Evolutionary conservation across 2,888 invertebrate species (phyloP).

Genomic region (Aquatica leii): DNA sequence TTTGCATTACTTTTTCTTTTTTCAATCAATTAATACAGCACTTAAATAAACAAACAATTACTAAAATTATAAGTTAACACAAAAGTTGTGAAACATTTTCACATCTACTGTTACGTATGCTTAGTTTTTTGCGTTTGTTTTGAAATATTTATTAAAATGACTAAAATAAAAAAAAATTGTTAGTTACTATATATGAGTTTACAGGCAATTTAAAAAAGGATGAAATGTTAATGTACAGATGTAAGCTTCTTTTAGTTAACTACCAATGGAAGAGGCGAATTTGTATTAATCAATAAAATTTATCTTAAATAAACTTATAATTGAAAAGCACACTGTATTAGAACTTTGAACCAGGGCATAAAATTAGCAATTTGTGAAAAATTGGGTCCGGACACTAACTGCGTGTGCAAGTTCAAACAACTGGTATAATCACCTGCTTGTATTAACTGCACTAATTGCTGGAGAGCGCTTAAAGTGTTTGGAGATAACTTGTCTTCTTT

Average conservation of each 20-base stretch:
- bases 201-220: conserved; percentile 1
- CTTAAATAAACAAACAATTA: too few species aligned
- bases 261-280: conserved; percentile 12
- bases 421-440: conserved; percentile 75
- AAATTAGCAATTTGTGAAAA: conserved; percentile 91
- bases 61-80: too few species aligned
- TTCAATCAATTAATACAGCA: too few species aligned
- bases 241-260: neutral
- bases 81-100: too few species aligned
- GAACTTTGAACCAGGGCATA: conserved; percentile 90
- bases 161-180: too few species aligned
- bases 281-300: conserved; percentile 28
- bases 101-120: too few species aligned
- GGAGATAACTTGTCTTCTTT: conserved; percentile 84
- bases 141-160: too few species aligned
- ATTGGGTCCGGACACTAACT: conserved; percentile 86
- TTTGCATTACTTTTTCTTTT: too few species aligned
- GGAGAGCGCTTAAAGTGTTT: conserved; percentile 75
- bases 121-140: too few species aligned
- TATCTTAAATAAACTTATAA: conserved; percentile 73
- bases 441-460: conserved; percentile 76
- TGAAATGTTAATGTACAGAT: neutral
- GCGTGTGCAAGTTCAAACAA: conserved; percentile 75
- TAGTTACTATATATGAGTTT: too few species aligned
- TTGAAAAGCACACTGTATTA: conserved; percentile 84